Evolutionary conservation across 1,140 invertebrate species (phyloP).

Genomic region (Pemphigus obesinymphae): DNA sequence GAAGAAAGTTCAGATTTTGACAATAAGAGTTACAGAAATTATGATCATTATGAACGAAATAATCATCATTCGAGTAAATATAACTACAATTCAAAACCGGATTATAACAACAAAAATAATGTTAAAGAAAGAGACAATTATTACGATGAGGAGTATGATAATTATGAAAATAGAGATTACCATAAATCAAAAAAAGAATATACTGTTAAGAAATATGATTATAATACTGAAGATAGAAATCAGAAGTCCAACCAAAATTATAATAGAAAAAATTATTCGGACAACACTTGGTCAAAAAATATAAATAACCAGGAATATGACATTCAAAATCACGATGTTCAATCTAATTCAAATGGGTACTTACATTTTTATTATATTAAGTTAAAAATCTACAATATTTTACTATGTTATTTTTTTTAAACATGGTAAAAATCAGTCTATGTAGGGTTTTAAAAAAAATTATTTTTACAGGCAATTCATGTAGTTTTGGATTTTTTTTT

Average conservation of each 20-base stretch:
- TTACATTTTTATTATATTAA: background rate
- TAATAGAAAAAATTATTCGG: background rate
- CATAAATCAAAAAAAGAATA: background rate
- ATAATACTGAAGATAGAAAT: background rate
- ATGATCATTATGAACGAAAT: background rate
- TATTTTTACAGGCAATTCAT: no score
- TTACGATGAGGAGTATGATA: no score
- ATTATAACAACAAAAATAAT: background rate
- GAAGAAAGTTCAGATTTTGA: background rate
- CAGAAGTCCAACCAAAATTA: background rate
- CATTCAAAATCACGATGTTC: background rate
- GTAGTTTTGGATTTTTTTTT: no score
- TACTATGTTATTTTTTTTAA: background rate
- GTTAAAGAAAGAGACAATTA: background rate
- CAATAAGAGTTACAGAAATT: no score
- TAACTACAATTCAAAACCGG: background rate
- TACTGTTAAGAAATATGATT: background rate
- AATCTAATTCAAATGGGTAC: background rate
- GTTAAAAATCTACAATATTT: background rate
- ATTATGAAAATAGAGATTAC: background rate
- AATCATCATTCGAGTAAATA: background rate
- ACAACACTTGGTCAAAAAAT: background rate
- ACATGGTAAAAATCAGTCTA: no score
- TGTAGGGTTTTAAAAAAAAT: no score
- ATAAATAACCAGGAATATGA: background rate